These are phyloP conservation scores for Nettapus auritus DNA, from an alignment of 2,113 vertebrate genomes.

Conservation along the genomic window DNA sequence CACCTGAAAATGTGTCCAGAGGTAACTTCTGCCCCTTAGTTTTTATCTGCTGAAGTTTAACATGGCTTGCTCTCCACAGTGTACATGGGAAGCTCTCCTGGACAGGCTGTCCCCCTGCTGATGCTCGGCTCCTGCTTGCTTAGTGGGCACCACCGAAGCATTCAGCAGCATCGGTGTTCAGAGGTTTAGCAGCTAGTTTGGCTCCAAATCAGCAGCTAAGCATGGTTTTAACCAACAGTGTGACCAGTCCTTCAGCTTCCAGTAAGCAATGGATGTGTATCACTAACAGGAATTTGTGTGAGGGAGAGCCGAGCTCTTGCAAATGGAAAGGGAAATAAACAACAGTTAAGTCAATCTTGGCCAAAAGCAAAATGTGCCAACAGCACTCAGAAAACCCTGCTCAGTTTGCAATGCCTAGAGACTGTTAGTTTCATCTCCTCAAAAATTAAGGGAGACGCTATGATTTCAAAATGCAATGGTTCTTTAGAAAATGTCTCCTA, in stretches of 20 bases:
- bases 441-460: not conserved
- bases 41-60: not conserved
- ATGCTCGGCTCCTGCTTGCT: not conserved
- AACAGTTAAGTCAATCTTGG: not conserved
- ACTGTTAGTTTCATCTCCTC: not conserved
- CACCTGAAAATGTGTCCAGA: not conserved
- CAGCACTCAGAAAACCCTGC: not conserved
- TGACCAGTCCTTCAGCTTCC: not conserved
- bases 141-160: not conserved
- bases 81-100: not conserved
- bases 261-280: not conserved
- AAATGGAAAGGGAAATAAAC: slow-evolving; percentile 16
- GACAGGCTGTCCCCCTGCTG: not conserved
- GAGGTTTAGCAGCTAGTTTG: not conserved
- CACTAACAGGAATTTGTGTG: not conserved
- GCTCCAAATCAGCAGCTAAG: not conserved
- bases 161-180: not conserved
- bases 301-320: not conserved
- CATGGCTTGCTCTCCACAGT: not conserved
- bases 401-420: not conserved
- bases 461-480: not conserved
- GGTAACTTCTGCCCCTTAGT: not conserved
- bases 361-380: not conserved
- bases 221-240: not conserved
- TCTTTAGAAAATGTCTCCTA: not conserved